phyloP scores from a whole-genome alignment of 2,113 vertebrate genomes.

The Columbina picui region DNA sequence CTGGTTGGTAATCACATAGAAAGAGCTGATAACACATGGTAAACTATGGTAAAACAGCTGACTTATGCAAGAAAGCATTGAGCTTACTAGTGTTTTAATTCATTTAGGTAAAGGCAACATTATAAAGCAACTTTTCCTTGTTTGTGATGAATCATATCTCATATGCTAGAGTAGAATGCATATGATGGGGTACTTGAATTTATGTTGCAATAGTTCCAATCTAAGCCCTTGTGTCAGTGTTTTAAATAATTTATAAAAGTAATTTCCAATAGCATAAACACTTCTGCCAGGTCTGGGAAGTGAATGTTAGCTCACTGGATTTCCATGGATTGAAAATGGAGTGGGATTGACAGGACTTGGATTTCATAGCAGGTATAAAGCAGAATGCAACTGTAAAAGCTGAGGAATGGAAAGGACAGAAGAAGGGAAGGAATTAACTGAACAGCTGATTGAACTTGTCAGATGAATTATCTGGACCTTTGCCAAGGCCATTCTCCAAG shows the following conservation, averaged over 20 bases:
- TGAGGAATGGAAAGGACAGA: neutral
- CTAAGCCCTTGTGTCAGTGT: neutral
- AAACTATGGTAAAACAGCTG: neutral
- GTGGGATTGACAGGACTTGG: neutral
- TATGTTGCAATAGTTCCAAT: neutral
- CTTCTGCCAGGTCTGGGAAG: neutral
- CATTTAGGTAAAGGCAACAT: neutral
- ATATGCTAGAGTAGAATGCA: neutral
- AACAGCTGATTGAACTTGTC: slow-evolving; percentile 33
- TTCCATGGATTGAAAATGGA: neutral
- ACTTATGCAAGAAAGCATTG: neutral
- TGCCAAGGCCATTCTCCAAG: neutral
- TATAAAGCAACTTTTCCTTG: neutral
- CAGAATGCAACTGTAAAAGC: neutral
- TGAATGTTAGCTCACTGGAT: neutral
- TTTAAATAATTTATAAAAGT: neutral
- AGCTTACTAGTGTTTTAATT: neutral
- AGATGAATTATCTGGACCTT: slow-evolving; percentile 36
- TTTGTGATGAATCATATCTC: neutral
- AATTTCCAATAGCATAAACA: neutral
- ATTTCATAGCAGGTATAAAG: neutral
- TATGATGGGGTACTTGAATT: neutral
- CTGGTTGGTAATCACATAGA: neutral
- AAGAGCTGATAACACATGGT: neutral
- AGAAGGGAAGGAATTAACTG: neutral